Conservation (phyloP, 1,140 invertebrate species). For the Aphaenogaster floridana region DNA sequence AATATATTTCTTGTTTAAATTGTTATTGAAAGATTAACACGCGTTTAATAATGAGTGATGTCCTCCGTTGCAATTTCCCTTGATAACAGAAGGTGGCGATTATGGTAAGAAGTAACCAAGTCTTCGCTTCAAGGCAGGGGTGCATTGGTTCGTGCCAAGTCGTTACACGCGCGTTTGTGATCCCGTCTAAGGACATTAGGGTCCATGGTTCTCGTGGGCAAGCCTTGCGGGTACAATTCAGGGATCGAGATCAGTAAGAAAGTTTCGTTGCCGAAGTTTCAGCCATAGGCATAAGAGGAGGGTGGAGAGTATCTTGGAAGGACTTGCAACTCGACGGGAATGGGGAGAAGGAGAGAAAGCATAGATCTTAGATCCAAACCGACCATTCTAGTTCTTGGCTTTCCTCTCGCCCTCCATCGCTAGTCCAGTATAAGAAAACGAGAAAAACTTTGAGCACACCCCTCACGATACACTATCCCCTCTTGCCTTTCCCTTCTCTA, state of each 20-base stretch:
- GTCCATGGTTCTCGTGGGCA: conserved; percentile 14
- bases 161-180: conserved; percentile 46
- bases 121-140: background rate
- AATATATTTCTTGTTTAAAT: background rate
- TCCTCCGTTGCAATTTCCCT: background rate
- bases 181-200: conserved; percentile 3
- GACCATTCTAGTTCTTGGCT: conserved; percentile 43
- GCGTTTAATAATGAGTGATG: background rate
- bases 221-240: conserved; percentile 50
- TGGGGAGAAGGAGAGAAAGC: conserved; percentile 45
- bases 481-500: background rate
- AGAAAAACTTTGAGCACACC: conserved; percentile 73
- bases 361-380: conserved; percentile 24
- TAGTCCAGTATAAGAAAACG: conserved; percentile 76
- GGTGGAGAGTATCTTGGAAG: conserved; percentile 30
- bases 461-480: conserved; percentile 18
- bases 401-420: conserved; percentile 20
- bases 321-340: conserved; percentile 32
- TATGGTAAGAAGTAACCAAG: background rate
- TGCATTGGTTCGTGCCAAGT: conserved; percentile 44
- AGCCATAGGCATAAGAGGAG: conserved; percentile 40
- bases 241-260: conserved; percentile 49
- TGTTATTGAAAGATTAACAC: background rate
- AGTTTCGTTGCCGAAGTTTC: conserved; percentile 63
- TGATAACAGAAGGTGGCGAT: conserved; percentile 3